Evolutionary conservation across 2,888 invertebrate genomes (phyloP), one percentile per base, ranked within the genome.

Genomic region (Ypsolopha sequella): DNA sequence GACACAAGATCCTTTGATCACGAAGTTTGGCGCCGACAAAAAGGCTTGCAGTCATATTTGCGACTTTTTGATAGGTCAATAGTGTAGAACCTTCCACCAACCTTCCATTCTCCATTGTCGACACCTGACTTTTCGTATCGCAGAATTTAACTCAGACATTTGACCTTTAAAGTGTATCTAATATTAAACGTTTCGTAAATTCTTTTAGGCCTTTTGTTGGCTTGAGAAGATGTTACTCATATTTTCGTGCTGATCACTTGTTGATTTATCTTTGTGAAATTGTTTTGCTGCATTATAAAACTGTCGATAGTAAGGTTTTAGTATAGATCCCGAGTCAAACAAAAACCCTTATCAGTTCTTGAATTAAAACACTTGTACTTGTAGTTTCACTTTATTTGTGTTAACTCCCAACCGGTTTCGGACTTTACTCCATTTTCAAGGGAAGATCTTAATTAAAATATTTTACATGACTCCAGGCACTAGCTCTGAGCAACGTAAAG

Each of bases 101-200:
- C 51, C 47, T 50, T 50, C 52, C 56, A 50, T 52, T 54, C 52
- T 51, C 56, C 54, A 54, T 53, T 55, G 54, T 55, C 48, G 48
- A 54, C 53, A 54, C 50, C 54, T 59, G 57, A 57, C 58, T 59
- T 59, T 56, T 58, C 57, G 54, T 56, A 57, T 55, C 51, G 57
- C 57, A 55, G 54, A 55, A 60, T 72, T 72, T 68, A 46, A 69
- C 63, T 67, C 65, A 61, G 58, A 55, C 58, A 55, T 61, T 55
- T 70, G 73, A 79, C 76, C 78, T 79, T 76, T 78, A 43, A 38
- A 54, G 48, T 44, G 57, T 47, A 59, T 63, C 60, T 58, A 60
- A 70, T 68, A 66, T 66, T 61, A 60, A 65, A 63, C 57, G 62
- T 77, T 77, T 73, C 75, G 70, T 65, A 72, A 77, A 66, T 44